Conservation (phyloP, 2,888 invertebrate genomes). For the Pemphredon lugubris region DNA sequence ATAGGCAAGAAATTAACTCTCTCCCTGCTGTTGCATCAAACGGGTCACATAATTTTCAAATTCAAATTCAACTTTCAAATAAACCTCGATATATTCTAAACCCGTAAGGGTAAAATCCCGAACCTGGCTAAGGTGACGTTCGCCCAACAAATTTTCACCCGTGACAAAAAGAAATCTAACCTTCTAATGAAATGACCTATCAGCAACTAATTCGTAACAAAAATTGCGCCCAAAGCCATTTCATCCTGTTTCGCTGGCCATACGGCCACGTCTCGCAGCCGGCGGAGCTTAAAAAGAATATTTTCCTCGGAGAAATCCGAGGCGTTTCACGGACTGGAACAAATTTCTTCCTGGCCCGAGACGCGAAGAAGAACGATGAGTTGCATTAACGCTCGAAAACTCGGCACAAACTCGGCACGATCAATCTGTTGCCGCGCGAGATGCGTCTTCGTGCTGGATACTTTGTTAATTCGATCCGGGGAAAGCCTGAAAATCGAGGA, state of each 20-base stretch:
- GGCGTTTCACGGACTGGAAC: constrained; percentile 25
- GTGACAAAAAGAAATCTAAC: too few species aligned
- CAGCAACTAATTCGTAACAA: constrained; percentile 25
- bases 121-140: too few species aligned
- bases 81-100: too few species aligned
- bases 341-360: constrained; percentile 33
- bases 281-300: constrained; percentile 31
- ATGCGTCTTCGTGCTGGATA: constrained; percentile 44
- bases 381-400: constrained; percentile 56
- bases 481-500: constrained; percentile 38
- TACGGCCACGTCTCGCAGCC: not conserved
- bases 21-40: too few species aligned
- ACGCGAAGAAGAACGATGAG: constrained; percentile 53
- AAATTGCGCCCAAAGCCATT: not conserved
- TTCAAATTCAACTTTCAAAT: too few species aligned
- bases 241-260: constrained; percentile 6
- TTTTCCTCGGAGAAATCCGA: constrained; percentile 29
- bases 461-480: constrained; percentile 51
- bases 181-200: too few species aligned
- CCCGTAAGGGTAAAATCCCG: too few species aligned
- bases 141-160: too few species aligned
- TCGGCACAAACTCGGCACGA: constrained; percentile 51
- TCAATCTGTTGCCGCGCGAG: constrained; percentile 44
- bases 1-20: too few species aligned
- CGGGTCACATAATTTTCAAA: too few species aligned